These are phyloP conservation scores for Sarcophilus harrisii DNA, from an alignment of 2,797 vertebrate species.

Conservation along the genomic window DNA sequence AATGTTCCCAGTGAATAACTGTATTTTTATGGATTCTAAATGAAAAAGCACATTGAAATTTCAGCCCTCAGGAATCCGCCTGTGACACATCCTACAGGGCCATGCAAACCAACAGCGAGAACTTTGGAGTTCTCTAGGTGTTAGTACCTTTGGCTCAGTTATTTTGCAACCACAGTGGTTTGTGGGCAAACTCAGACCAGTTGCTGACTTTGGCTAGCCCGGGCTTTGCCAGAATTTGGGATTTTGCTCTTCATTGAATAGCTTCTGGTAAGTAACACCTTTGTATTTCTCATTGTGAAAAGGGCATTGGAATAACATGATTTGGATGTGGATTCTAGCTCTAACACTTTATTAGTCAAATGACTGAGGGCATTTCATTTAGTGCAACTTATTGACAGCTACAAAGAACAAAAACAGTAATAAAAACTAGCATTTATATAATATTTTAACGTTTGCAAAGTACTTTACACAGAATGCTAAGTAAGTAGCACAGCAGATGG, in stretches of 20 bases:
- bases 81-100: neutral
- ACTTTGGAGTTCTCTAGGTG: neutral
- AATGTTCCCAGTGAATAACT: neutral
- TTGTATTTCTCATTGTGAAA: neutral
- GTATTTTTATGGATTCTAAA: neutral
- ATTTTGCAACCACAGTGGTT: neutral
- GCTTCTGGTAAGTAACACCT: constrained; percentile 5
- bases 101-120: neutral
- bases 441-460: neutral
- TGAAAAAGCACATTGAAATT: neutral
- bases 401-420: neutral
- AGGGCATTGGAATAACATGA: neutral
- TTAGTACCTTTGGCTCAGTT: neutral
- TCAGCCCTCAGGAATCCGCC: neutral
- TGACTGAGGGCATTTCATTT: neutral
- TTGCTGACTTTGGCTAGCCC: constrained; percentile 1
- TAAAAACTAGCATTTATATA: neutral
- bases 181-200: constrained; percentile 13
- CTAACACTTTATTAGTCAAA: neutral
- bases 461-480: too few species aligned
- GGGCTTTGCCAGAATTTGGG: neutral
- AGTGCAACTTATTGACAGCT: neutral
- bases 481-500: neutral
- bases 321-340: neutral
- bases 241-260: constrained; percentile 4